A percentile compares a stretch with the other conserved stretches of the same genome.
Evolutionary conservation across 2,888 invertebrate species (phyloP).

Genomic region (Eristalis arbustorum): DNA sequence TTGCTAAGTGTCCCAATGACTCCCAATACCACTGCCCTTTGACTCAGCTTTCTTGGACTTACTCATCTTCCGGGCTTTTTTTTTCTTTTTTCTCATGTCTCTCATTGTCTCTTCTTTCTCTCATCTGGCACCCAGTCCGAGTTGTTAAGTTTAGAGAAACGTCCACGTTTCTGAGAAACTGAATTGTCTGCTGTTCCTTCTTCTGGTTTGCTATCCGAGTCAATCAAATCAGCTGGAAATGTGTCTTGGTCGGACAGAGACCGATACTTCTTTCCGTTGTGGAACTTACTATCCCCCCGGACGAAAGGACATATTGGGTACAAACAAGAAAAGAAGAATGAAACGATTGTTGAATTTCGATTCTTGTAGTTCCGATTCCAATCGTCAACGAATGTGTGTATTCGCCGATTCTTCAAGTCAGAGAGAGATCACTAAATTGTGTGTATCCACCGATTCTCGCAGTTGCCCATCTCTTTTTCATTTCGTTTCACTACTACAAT

Average conservation of each 20-base stretch:
- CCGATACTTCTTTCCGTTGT: not conserved
- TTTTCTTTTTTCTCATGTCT: not conserved
- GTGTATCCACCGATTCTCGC: too few relatives aligned
- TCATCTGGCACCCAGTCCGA: conserved; percentile 56
- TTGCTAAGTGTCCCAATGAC: not conserved
- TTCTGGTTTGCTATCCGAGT: conserved; percentile 61
- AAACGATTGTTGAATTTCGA: too few relatives aligned
- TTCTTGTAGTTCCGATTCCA: too few relatives aligned
- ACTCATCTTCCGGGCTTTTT: not conserved
- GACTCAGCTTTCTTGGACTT: not conserved
- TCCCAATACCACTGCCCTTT: not conserved
- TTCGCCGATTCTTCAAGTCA: too few relatives aligned
- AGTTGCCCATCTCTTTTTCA: too few relatives aligned
- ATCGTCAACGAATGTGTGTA: too few relatives aligned
- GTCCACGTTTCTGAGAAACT: not conserved
- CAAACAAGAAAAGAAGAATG: too few relatives aligned
- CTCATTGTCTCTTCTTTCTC: not conserved
- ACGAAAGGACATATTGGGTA: too few relatives aligned
- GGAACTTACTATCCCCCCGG: too few relatives aligned
- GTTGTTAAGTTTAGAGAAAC: conserved; percentile 62
- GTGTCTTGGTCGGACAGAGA: conserved; percentile 9
- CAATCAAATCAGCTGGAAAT: conserved; percentile 53
- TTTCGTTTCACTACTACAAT: too few relatives aligned
- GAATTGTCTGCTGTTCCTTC: not conserved
- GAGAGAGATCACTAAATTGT: too few relatives aligned